A percentile compares a stretch with the other conserved stretches of the same genome.
Evolutionary conservation across 2,113 vertebrate genomes (phyloP).

Genomic region (Phrynosoma blainvillii): DNA sequence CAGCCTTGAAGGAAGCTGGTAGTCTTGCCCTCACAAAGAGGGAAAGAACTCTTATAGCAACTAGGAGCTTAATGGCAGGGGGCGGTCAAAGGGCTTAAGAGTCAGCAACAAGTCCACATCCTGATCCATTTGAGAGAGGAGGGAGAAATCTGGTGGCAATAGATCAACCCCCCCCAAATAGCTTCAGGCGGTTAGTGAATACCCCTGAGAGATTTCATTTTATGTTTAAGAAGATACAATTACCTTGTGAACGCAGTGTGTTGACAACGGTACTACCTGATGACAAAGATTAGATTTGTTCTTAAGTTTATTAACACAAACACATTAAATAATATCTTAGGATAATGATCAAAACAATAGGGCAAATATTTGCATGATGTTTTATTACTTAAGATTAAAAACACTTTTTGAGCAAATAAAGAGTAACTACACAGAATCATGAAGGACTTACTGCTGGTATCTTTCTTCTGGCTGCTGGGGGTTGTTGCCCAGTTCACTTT

Average conservation of each 20-base stretch:
- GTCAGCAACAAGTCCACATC: conserved; percentile 45
- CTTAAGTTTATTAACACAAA: conserved; percentile 77
- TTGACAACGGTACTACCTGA: conserved; percentile 80
- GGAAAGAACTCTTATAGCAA: conserved; percentile 45
- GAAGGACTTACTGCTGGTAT: conserved; percentile 97
- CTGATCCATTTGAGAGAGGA: conserved; percentile 45
- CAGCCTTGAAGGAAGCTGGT: conserved; percentile 50
- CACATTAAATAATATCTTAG: conserved; percentile 69
- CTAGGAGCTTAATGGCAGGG: conserved; percentile 24
- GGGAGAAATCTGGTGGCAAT: conserved; percentile 46
- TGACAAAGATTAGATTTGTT: conserved; percentile 79
- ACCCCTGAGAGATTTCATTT: conserved; percentile 69
- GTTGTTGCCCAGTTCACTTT: conserved; percentile 99
- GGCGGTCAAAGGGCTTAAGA: conserved; percentile 38
- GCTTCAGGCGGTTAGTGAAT: conserved; percentile 67
- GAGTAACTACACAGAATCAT: conserved; percentile 9
- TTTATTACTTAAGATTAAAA: conserved; percentile 59
- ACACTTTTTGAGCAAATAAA: conserved; percentile 56
- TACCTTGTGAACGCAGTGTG: conserved; percentile 76
- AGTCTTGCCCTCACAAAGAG: conserved; percentile 24
- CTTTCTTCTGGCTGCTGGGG: conserved; percentile 99
- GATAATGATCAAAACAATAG: conserved; percentile 66
- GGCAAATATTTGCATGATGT: conserved; percentile 52
- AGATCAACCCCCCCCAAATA: conserved; percentile 40
- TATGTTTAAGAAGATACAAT: conserved; percentile 77